These are phyloP conservation scores for Drosophila setosimentum DNA, from an alignment of 2,888 invertebrate genomes.

Conservation along the genomic window DNA sequence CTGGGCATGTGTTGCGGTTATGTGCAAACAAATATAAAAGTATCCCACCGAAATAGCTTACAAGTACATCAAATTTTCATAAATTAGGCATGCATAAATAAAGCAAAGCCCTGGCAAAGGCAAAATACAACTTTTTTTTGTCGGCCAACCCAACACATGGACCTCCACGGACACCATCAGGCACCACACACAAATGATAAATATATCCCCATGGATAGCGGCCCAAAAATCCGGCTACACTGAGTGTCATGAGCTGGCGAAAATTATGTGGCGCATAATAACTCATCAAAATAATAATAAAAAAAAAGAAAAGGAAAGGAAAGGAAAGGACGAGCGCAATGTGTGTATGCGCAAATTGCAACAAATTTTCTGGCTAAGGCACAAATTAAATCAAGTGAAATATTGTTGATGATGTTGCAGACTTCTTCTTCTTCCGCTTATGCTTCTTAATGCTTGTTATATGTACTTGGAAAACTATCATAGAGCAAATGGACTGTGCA, in stretches of 20 bases:
- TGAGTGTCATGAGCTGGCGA: conserved; percentile 73
- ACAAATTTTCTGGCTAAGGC: conserved; percentile 60
- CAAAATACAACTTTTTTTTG: conserved; percentile 59
- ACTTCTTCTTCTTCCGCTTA: conserved; percentile 16
- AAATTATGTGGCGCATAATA: conserved; percentile 78
- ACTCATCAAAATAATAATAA: conserved; percentile 64
- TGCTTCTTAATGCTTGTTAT: not conserved
- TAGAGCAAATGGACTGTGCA: conserved; percentile 42
- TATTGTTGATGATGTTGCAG: conserved; percentile 65
- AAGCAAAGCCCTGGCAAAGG: conserved; percentile 44
- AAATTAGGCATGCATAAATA: conserved; percentile 80
- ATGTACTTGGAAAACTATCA: conserved; percentile 39
- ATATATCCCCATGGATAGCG: conserved; percentile 27
- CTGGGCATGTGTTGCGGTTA: conserved; percentile 74
- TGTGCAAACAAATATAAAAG: conserved; percentile 79
- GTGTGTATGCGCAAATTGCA: conserved; percentile 70
- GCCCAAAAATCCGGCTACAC: conserved; percentile 9
- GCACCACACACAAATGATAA: conserved; percentile 17
- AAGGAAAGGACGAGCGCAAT: conserved; percentile 2
- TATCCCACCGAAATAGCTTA: conserved; percentile 78
- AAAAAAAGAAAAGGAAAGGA: not conserved
- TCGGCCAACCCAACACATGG: conserved; percentile 53
- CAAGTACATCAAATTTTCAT: conserved; percentile 81
- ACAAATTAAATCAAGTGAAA: conserved; percentile 66
- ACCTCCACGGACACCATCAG: conserved; percentile 32